Percentiles rank a stretch among this genome's conserved stretches.
Evolutionary conservation across 92 coral and sea anemone genomes (phyloP).

Genomic region (Paramuricea clavata): DNA sequence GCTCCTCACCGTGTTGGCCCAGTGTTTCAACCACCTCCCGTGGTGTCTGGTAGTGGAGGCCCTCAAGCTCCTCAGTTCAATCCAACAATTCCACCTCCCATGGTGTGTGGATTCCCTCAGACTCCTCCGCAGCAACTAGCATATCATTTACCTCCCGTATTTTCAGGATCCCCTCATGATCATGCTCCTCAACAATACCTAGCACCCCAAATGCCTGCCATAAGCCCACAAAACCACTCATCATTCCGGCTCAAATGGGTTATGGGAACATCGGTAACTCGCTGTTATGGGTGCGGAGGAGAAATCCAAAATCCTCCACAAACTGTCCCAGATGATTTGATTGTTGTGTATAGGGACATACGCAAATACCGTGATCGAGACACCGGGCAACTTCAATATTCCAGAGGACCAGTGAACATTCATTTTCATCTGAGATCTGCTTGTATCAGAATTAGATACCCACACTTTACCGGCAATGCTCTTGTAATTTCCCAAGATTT

Average conservation of each 20-base stretch:
- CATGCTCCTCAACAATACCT: neutral
- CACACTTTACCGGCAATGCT: slow-evolving; percentile 47
- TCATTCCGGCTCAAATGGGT: slow-evolving; percentile 32
- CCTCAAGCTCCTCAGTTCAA: slow-evolving; percentile 3
- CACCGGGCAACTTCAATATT: slow-evolving; percentile 30
- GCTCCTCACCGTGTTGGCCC: neutral
- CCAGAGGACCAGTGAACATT: neutral
- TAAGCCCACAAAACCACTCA: neutral
- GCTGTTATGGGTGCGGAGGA: slow-evolving; percentile 48
- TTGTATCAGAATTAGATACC: slow-evolving; percentile 45
- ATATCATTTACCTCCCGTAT: neutral
- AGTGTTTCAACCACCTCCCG: neutral
- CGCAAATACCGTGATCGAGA: neutral
- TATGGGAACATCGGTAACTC: slow-evolving; percentile 22
- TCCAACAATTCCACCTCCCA: neutral
- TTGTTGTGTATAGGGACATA: slow-evolving; percentile 26
- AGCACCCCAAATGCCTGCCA: neutral
- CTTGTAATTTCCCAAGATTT: slow-evolving; percentile 46
- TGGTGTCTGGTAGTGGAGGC: neutral
- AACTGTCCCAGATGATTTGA: slow-evolving; percentile 15
- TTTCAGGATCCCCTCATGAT: neutral
- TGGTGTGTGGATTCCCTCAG: neutral
- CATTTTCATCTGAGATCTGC: slow-evolving; percentile 26
- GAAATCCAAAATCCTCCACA: slow-evolving; percentile 40
- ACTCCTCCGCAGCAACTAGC: neutral